Conservation (phyloP, 2,888 invertebrate genomes). For the Machimus atricapillus region DNA sequence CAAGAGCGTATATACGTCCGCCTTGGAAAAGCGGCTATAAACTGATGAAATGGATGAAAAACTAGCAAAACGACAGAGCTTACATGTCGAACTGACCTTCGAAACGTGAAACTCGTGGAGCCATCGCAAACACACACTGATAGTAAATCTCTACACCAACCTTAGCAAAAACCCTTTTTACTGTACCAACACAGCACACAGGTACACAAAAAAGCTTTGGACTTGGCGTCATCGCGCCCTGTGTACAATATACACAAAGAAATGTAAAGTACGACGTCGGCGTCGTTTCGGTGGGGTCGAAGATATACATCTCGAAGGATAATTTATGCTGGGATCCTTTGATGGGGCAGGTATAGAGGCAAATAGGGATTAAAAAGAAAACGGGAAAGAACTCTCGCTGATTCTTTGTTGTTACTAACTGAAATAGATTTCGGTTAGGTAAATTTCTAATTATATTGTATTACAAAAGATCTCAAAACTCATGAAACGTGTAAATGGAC, state of each 20-base stretch:
- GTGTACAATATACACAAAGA: neutral
- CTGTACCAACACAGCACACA: neutral
- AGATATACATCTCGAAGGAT: constrained; percentile 15
- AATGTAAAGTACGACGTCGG: constrained; percentile 7
- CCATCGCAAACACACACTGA: neutral
- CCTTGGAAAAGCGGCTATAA: neutral
- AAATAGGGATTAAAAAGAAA: neutral
- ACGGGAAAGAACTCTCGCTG: neutral
- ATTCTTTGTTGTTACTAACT: neutral
- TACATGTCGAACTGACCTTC: constrained; percentile 18
- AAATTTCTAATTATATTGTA: neutral
- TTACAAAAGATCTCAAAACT: neutral
- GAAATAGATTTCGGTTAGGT: neutral
- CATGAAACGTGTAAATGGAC: neutral
- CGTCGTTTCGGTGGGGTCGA: neutral
- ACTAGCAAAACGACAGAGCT: neutral
- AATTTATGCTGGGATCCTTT: constrained; percentile 1
- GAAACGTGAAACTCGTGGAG: constrained; percentile 6
- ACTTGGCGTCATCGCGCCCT: constrained; percentile 17
- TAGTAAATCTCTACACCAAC: neutral
- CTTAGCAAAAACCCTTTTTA: neutral
- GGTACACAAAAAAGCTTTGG: constrained; percentile 11
- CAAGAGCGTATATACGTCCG: neutral
- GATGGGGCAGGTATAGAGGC: neutral
- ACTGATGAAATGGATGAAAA: neutral